Percentiles rank a stretch among this genome's conserved stretches.
Conservation (phyloP, 92 coral and sea anemone species). For the Pocillopora meandrina region DNA sequence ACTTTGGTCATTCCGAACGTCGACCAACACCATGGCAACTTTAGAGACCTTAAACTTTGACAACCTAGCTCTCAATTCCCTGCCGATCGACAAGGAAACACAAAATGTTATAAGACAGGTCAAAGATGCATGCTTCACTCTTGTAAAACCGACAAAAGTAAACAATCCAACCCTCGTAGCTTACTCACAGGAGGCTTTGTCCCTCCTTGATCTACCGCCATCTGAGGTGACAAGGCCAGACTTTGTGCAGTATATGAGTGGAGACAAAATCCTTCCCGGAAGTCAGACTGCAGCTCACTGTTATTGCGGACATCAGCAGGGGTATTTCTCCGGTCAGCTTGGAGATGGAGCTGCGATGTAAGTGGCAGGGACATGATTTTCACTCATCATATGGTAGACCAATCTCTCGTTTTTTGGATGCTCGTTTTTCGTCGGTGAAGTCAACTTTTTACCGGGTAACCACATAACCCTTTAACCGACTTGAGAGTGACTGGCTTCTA, state of each 20-base stretch:
- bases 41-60: slow-evolving; percentile 83
- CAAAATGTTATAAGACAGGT: slow-evolving; percentile 82
- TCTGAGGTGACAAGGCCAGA: slow-evolving; percentile 70
- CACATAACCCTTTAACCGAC: too few species aligned
- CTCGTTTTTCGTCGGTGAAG: not conserved
- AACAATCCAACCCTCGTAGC: slow-evolving; percentile 74
- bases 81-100: slow-evolving; percentile 83
- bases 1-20: too few species aligned
- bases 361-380: slow-evolving; percentile 5
- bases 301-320: slow-evolving; percentile 97
- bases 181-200: slow-evolving; percentile 69
- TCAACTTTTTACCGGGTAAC: too few species aligned
- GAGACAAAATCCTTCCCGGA: slow-evolving; percentile 83
- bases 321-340: slow-evolving; percentile 95
- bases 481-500: too few species aligned
- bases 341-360: slow-evolving; percentile 99
- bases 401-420: not conserved
- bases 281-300: slow-evolving; percentile 96
- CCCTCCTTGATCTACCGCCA: slow-evolving; percentile 72
- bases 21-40: slow-evolving; percentile 57
- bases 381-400: not conserved
- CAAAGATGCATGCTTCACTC: slow-evolving; percentile 76
- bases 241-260: slow-evolving; percentile 88
- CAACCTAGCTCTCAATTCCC: slow-evolving; percentile 74
- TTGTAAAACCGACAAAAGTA: slow-evolving; percentile 85